phyloP scores from a whole-genome alignment of 2,888 invertebrate genomes.

The Panorpa germanica region DNA sequence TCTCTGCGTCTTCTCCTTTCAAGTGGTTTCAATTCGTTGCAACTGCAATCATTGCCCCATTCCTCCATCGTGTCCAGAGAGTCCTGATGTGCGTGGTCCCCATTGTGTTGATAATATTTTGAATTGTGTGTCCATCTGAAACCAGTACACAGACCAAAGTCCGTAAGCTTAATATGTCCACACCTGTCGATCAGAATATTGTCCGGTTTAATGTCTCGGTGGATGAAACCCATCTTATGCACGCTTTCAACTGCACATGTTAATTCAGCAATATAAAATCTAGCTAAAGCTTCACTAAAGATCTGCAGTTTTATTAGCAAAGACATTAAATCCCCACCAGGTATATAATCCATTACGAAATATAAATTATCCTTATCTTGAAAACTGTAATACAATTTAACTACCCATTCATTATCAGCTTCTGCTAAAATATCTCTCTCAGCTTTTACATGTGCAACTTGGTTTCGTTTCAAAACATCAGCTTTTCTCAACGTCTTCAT shows the following conservation, averaged over 20 bases:
- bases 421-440: constrained; percentile 98
- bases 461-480: constrained; percentile 90
- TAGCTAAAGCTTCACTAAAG: constrained; percentile 76
- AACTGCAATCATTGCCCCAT: constrained; percentile 60
- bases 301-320: constrained; percentile 90
- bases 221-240: constrained; percentile 99
- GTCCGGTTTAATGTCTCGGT: constrained; percentile 94
- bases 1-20: constrained; percentile 72
- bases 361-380: constrained; percentile 95
- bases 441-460: constrained; percentile 98
- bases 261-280: constrained; percentile 87
- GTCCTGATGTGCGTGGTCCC: constrained; percentile 83
- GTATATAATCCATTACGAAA: constrained; percentile 99
- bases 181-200: constrained; percentile 96
- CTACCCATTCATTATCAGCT: constrained; percentile 99
- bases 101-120: constrained; percentile 93
- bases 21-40: constrained; percentile 55
- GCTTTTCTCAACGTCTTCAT: constrained; percentile 97
- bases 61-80: constrained; percentile 95
- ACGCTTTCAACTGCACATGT: constrained; percentile 99
- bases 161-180: constrained; percentile 97
- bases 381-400: constrained; percentile 97
- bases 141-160: constrained; percentile 97
- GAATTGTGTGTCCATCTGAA: constrained; percentile 99
- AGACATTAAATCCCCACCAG: constrained; percentile 98